Conservation (phyloP, 2,797 vertebrate genomes). For the Aldrovandia affinis region DNA sequence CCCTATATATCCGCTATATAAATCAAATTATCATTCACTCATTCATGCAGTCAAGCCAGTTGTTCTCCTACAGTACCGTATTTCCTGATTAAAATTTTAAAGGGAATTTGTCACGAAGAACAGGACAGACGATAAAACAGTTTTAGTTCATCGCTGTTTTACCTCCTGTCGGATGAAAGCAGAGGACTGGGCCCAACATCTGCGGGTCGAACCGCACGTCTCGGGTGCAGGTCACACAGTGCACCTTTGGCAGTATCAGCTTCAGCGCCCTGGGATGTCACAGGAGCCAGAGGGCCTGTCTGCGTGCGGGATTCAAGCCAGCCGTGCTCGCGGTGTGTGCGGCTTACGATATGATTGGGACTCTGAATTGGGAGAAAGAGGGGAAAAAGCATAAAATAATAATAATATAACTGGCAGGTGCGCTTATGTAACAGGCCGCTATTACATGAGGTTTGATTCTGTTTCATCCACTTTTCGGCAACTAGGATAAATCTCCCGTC, state of each 20-base stretch:
- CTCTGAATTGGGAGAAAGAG: too few relatives aligned
- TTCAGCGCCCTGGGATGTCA: background rate
- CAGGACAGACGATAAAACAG: background rate
- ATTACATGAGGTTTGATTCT: background rate
- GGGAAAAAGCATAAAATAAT: slow-evolving; percentile 3
- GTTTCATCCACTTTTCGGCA: slow-evolving; percentile 5
- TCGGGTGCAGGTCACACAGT: background rate
- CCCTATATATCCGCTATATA: too few relatives aligned
- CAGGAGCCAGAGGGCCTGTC: background rate
- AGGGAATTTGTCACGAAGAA: background rate
- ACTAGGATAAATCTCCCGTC: slow-evolving; percentile 40
- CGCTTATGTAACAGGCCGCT: background rate
- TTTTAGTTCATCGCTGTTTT: background rate
- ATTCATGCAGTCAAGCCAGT: too few relatives aligned
- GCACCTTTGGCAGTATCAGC: background rate
- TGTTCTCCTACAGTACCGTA: background rate
- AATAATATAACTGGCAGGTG: background rate
- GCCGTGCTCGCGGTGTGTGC: too few relatives aligned
- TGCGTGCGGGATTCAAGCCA: background rate
- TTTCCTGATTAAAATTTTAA: background rate
- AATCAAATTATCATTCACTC: too few relatives aligned
- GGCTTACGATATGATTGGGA: too few relatives aligned
- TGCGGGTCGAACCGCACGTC: background rate
- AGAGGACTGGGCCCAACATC: background rate
- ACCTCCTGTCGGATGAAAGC: background rate